Evolutionary conservation across 1,140 invertebrate genomes (phyloP).

Genomic region (Cyclina sinensis): DNA sequence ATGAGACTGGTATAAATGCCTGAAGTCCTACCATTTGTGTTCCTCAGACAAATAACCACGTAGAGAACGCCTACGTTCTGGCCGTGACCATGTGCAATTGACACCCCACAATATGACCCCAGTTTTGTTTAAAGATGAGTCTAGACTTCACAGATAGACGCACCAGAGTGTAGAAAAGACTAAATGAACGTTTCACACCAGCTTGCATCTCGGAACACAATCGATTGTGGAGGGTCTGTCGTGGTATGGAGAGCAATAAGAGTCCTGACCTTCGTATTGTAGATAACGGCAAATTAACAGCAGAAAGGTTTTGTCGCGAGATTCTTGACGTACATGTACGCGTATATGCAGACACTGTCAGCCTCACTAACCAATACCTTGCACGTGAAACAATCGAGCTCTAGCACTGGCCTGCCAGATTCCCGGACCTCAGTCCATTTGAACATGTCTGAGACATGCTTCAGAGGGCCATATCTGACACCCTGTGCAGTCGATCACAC

Average conservation of each 20-base stretch:
- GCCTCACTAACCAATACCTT: not conserved
- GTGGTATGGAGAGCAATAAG: not conserved
- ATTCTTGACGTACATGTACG: too few relatives aligned
- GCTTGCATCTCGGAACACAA: slow-evolving; percentile 7
- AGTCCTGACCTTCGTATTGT: not conserved
- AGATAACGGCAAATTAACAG: not conserved
- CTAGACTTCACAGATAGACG: slow-evolving; percentile 49
- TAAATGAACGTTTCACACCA: slow-evolving; percentile 20
- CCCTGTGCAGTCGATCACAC: not conserved
- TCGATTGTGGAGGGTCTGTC: not conserved
- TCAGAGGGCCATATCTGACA: not conserved
- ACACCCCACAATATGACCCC: not conserved
- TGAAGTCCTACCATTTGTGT: not conserved
- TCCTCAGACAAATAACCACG: not conserved
- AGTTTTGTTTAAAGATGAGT: slow-evolving; percentile 57
- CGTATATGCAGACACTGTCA: slow-evolving; percentile 2
- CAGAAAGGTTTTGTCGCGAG: not conserved
- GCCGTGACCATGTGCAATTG: not conserved
- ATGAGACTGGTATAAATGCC: slow-evolving; percentile 17
- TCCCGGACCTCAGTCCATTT: not conserved
- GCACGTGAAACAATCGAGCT: not conserved
- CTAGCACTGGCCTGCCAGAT: not conserved
- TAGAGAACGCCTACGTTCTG: slow-evolving; percentile 11
- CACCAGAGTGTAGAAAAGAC: slow-evolving; percentile 21
- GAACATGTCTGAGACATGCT: not conserved